phyloP scores from a whole-genome alignment of 1,140 invertebrate species.

The Octopus sinensis region DNA sequence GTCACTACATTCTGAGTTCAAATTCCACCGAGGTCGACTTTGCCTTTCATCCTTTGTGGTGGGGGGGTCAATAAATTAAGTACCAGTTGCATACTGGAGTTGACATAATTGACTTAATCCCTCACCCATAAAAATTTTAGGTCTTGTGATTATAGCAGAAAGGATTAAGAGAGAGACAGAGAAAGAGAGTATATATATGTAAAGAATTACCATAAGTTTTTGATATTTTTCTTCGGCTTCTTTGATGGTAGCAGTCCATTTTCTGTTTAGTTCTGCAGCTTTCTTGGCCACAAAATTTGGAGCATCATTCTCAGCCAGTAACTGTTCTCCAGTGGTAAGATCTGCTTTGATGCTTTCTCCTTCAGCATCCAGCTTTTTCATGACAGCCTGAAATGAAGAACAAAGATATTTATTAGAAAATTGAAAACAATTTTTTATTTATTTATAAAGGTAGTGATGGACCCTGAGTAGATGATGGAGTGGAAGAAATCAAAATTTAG shows the following conservation, averaged over 20 bases:
- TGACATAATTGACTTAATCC: too few species aligned
- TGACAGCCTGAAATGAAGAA: constrained; percentile 42
- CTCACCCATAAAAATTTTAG: too few species aligned
- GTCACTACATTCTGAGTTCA: too few species aligned
- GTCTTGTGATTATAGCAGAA: too few species aligned
- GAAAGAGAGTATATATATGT: not conserved
- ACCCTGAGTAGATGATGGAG: too few species aligned
- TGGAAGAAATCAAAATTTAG: too few species aligned
- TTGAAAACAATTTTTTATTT: too few species aligned
- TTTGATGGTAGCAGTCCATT: constrained; percentile 84
- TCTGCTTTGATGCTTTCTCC: constrained; percentile 82
- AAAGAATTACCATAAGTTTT: constrained; percentile 66
- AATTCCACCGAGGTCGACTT: too few species aligned
- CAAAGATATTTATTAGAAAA: not conserved
- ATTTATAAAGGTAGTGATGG: too few species aligned
- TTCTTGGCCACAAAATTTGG: constrained; percentile 81
- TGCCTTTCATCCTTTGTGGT: too few species aligned
- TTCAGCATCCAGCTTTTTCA: constrained; percentile 78
- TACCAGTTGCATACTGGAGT: too few species aligned
- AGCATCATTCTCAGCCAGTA: constrained; percentile 78
- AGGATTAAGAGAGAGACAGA: not conserved
- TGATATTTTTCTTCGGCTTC: constrained; percentile 79
- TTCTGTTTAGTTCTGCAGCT: constrained; percentile 77
- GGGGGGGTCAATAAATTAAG: too few species aligned
- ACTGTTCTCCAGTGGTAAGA: constrained; percentile 83